Evolutionary conservation across 2,113 vertebrate species (phyloP), one percentile per base, ranked within the genome.

Genomic region (Triplophysa siluroides): DNA sequence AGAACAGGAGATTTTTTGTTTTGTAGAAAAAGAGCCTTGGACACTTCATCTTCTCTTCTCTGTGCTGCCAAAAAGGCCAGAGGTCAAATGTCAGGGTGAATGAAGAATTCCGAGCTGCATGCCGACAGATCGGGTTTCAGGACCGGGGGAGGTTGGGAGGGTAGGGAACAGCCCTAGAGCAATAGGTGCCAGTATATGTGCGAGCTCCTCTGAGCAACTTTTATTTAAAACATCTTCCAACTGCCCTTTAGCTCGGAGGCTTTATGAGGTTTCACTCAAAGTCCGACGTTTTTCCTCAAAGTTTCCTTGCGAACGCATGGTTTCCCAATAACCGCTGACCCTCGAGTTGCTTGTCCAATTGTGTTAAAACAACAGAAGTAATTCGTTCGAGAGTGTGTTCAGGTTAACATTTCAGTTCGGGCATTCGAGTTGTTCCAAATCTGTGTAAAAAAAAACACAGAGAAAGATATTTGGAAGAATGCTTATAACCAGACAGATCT

Each of bases 51-150:
- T 94, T 93, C 91, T 92, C 91, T 91, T 92, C 90, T 92, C 90
- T 91, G 91, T 85, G 85, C 93, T 94, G 93, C 92, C 93, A 94
- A 89, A 94, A 93, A 94, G 92, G 92, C 71, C 93, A 93, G 76
- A 91, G 93, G 93, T 94, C 91, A 94, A 92, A 93, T 92, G 93
- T 94, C 92, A 93, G 93, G 93, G 93, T 92, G 90, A 93, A 91
- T 90, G 91, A 92, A 93, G 93, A 94, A 94, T 94, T 93, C 92
- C 91, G 89, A 85, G 87, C 93, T 90, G 92, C 93, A 93, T 94
- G 92, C 93, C 92, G 89, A 92, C 91, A 93, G 92, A 93, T 94
- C 91, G 78, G 85, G 91, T 93, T 94, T 92, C 93, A 90, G 82
- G 86, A 78, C 76, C 82, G 90, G 91, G 92, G 92, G 92, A 89